Percentiles rank a stretch among this genome's conserved stretches.
These are phyloP conservation scores for Vultur gryphus DNA, from an alignment of 2,797 vertebrate genomes.

Conservation along the genomic window DNA sequence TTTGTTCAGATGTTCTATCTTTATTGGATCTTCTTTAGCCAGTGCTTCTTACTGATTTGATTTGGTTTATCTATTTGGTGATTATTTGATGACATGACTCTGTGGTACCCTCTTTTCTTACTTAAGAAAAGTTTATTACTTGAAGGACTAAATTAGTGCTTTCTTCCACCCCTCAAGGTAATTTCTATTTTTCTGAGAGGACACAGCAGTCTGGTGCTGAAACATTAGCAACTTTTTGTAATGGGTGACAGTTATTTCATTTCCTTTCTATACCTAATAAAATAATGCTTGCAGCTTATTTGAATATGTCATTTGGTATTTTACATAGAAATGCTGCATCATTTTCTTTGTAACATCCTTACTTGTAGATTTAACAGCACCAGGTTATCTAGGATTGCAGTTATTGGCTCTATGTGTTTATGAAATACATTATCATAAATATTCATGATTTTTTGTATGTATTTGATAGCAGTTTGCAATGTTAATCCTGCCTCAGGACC, in stretches of 20 bases:
- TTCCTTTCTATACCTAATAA: background rate
- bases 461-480: background rate
- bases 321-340: background rate
- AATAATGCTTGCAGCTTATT: constrained; percentile 12
- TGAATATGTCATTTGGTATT: background rate
- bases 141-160: background rate
- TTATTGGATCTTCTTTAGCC: background rate
- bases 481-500: constrained; percentile 29
- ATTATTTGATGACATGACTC: background rate
- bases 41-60: background rate
- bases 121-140: background rate
- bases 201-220: background rate
- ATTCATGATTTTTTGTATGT: constrained; percentile 3
- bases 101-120: background rate
- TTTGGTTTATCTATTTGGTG: background rate
- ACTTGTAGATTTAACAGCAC: background rate
- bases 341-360: background rate
- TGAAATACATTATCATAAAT: constrained; percentile 43
- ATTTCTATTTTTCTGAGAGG: background rate
- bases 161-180: background rate
- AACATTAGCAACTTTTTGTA: background rate
- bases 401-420: constrained; percentile 20
- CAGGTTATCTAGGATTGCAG: background rate
- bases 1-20: background rate
- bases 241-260: background rate